Base-by-base conservation (phyloP, 2,113 vertebrate species). In the Crotalus viridis region DNA sequence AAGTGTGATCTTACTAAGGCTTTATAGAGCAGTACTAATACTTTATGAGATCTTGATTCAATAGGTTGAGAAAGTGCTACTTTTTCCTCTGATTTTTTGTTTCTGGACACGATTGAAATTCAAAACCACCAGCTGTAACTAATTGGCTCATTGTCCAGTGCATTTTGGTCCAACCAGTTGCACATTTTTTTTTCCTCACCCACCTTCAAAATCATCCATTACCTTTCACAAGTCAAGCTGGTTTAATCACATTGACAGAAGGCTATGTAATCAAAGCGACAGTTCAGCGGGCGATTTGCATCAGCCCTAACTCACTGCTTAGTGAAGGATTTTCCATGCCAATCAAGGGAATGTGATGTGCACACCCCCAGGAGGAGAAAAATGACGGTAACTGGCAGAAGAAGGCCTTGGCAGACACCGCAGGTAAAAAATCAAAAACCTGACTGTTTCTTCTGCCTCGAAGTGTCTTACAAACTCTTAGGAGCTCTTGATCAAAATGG, bases 251-350 rank as follows among this genome's bases (percentile, higher is more conserved):
- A 94, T 95, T 97, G 97, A 98, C 97, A 98, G 97, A 97, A 94
- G 96, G 94, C 97, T 98, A 96, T 97, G 98, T 98, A 98, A 98
- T 98, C 98, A 98, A 97, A 97, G 95, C 97, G 98, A 98, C 98
- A 98, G 97, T 96, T 97, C 97, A 96, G 93, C 91, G 97, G 97
- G 97, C 97, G 97, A 98, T 98, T 98, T 97, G 97, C 97, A 97
- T 98, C 96, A 93, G 96, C 96, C 96, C 97, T 97, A 97, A 98
- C 97, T 97, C 97, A 98, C 98, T 98, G 97, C 96, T 97, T 97
- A 96, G 96, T 97, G 97, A 97, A 97, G 97, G 97, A 97, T 98
- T 98, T 98, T 97, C 97, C 97, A 98, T 97, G 97, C 97, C 97
- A 98, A 97, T 98, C 98, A 98, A 97, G 97, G 96, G 96, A 97